These are phyloP conservation scores for Drosophila putrida DNA, from an alignment of 2,888 invertebrate species.

Conservation along the genomic window DNA sequence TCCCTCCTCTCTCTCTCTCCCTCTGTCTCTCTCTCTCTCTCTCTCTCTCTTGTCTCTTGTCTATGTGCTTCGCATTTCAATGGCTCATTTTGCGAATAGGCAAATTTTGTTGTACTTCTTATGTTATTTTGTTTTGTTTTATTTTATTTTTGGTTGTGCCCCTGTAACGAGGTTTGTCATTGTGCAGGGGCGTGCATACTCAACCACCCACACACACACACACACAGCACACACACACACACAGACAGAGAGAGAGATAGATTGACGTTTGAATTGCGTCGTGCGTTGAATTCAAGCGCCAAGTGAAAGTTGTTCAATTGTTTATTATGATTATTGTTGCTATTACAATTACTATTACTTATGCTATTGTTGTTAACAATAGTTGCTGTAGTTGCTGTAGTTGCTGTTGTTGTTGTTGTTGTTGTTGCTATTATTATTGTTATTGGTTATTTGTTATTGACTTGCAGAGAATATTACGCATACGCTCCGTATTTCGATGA, in stretches of 20 bases:
- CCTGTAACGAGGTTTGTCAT: slow-evolving; percentile 50
- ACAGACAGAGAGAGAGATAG: slow-evolving; percentile 12
- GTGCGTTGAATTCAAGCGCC: slow-evolving; percentile 83
- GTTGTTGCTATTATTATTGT: slow-evolving; percentile 12
- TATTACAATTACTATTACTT: slow-evolving; percentile 58
- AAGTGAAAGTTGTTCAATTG: slow-evolving; percentile 83
- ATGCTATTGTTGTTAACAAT: slow-evolving; percentile 35
- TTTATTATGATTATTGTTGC: slow-evolving; percentile 74
- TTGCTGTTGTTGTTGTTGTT: too few relatives aligned
- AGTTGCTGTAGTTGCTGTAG: slow-evolving; percentile 7
- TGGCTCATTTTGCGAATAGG: slow-evolving; percentile 39
- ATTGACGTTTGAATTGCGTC: slow-evolving; percentile 75
- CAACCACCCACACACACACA: slow-evolving; percentile 45
- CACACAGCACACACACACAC: slow-evolving; percentile 15
- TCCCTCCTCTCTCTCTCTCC: background rate
- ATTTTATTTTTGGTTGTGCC: slow-evolving; percentile 21
- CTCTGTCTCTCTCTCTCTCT: slow-evolving; percentile 1
- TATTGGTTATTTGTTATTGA: slow-evolving; percentile 1
- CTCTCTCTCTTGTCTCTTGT: background rate
- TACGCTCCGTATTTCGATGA: slow-evolving; percentile 40
- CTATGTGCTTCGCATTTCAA: slow-evolving; percentile 29
- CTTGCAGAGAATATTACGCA: slow-evolving; percentile 52
- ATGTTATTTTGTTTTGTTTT: slow-evolving; percentile 12
- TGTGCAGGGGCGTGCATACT: slow-evolving; percentile 60
- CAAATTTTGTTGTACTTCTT: slow-evolving; percentile 36